Conservation (phyloP, 2,113 vertebrate species). For the Cervus canadensis region DNA sequence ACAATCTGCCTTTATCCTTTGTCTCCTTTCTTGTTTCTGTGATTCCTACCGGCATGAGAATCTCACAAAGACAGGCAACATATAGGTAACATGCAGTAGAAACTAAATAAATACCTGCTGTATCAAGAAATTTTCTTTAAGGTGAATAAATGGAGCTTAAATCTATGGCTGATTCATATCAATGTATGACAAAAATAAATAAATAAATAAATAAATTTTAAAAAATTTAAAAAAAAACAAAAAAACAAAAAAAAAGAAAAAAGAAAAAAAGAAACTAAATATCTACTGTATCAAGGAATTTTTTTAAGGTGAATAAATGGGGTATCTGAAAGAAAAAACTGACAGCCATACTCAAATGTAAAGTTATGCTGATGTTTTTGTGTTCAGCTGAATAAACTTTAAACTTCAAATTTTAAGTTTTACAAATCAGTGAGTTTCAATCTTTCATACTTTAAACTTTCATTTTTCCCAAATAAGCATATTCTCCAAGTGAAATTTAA, state of each 20-base stretch:
- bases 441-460: constrained; percentile 9
- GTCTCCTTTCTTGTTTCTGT: background rate
- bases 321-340: background rate
- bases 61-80: background rate
- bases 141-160: background rate
- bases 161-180: too few relatives aligned
- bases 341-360: background rate
- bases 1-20: background rate
- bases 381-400: background rate
- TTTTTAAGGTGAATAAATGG: background rate
- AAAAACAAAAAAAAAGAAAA: too few relatives aligned
- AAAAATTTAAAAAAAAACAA: too few relatives aligned
- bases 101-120: background rate
- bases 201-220: too few relatives aligned
- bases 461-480: background rate
- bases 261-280: background rate
- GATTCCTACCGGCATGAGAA: background rate
- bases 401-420: background rate
- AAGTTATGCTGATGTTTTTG: background rate
- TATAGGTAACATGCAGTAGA: background rate
- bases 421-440: background rate
- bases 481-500: background rate
- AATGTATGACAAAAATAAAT: too few relatives aligned
- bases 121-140: background rate
- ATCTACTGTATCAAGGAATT: background rate